A percentile compares a stretch with the other conserved stretches of the same genome.
Evolutionary conservation across 2,113 vertebrate species (phyloP).

Genomic region (Megaleporinus macrocephalus): DNA sequence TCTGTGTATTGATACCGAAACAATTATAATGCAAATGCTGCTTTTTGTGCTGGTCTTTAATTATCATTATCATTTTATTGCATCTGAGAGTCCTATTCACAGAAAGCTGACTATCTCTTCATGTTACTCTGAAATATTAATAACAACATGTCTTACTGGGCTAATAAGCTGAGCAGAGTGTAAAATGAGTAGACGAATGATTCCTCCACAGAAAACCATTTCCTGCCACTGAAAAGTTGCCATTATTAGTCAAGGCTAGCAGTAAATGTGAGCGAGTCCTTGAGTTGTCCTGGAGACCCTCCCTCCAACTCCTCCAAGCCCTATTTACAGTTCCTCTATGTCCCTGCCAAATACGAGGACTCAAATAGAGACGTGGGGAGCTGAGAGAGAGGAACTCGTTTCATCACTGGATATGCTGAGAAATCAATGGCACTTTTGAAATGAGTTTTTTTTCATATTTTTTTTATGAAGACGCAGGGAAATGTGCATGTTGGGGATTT

Average conservation of each 20-base stretch:
- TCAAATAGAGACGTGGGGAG: constrained; percentile 78
- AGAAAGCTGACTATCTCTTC: background rate
- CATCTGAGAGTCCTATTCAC: background rate
- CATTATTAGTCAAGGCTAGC: background rate
- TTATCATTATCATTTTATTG: constrained; percentile 1
- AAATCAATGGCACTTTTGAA: constrained; percentile 78
- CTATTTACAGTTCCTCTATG: constrained; percentile 74
- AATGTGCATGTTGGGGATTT: constrained; percentile 63
- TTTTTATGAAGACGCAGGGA: constrained; percentile 76
- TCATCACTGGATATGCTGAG: constrained; percentile 76
- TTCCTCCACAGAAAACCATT: background rate
- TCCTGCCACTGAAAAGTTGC: background rate
- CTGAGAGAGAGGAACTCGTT: constrained; percentile 68
- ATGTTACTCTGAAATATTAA: background rate
- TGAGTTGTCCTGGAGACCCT: constrained; percentile 30
- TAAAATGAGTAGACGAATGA: background rate
- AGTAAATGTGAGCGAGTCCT: constrained; percentile 20
- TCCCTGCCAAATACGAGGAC: constrained; percentile 68
- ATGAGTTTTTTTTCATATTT: constrained; percentile 63
- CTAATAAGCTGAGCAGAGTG: background rate
- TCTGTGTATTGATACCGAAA: background rate
- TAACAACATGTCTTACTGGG: background rate
- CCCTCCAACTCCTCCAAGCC: constrained; percentile 62
- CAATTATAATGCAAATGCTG: background rate
- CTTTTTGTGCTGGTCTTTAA: constrained; percentile 6